Evolutionary conservation across 2,888 invertebrate genomes (phyloP).

Genomic region (Gari tellinella): DNA sequence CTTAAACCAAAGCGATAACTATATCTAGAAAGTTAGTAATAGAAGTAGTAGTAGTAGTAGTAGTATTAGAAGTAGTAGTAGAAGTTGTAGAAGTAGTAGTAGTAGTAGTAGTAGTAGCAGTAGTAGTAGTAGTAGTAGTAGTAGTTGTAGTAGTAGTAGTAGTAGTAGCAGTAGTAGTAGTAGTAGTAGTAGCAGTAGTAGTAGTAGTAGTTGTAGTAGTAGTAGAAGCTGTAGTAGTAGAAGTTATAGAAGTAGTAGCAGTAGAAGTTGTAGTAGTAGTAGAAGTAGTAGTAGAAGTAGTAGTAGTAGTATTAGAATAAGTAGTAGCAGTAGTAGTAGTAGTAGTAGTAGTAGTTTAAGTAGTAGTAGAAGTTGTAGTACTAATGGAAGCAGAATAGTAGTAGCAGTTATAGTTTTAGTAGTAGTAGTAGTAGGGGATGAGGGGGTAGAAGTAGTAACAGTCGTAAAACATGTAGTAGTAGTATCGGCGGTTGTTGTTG

Average conservation of each 20-base stretch:
- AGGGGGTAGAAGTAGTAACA: too few relatives aligned
- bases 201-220: conserved; percentile 1
- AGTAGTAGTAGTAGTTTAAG: conserved; percentile 1
- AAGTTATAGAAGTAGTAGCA: background rate
- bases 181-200: background rate
- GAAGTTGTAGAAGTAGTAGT: background rate
- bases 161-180: conserved; percentile 2
- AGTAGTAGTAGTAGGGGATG: too few relatives aligned
- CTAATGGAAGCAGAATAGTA: too few relatives aligned
- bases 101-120: background rate
- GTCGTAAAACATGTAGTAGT: too few relatives aligned
- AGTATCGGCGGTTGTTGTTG: too few relatives aligned
- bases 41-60: conserved; percentile 1
- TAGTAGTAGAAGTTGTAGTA: background rate
- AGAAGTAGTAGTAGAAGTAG: conserved; percentile 3
- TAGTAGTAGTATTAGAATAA: background rate
- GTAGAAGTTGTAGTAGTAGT: background rate
- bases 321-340: conserved; percentile 2
- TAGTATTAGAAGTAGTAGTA: background rate
- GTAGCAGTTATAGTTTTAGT: too few relatives aligned
- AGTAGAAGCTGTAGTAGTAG: conserved; percentile 1
- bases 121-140: background rate
- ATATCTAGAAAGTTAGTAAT: too few relatives aligned
- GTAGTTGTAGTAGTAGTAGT: conserved; percentile 1
- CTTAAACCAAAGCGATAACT: too few relatives aligned